Evolutionary conservation across 2,888 invertebrate species (phyloP).

Genomic region (Lepeophtheirus nordmannii): DNA sequence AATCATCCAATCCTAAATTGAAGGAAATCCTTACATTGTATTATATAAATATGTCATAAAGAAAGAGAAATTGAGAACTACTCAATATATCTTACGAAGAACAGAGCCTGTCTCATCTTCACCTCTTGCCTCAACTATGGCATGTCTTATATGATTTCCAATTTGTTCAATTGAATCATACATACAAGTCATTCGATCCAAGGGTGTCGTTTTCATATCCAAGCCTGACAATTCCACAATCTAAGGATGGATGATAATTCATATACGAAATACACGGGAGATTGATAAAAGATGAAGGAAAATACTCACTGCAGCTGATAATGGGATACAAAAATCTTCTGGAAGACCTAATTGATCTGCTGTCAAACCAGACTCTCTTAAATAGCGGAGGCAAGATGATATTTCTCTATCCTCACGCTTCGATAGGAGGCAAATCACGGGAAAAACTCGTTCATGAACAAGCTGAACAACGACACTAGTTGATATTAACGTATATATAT

Average conservation of each 20-base stretch:
- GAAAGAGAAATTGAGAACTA: not conserved
- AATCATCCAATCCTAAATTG: not conserved
- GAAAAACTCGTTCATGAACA: conserved; percentile 16
- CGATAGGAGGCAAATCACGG: conserved; percentile 13
- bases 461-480: conserved; percentile 4
- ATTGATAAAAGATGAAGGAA: not conserved
- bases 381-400: not conserved
- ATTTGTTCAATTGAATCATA: conserved; percentile 18
- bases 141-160: conserved; percentile 7
- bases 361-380: not conserved
- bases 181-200: conserved; percentile 13
- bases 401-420: conserved; percentile 12
- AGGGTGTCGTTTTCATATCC: conserved; percentile 12
- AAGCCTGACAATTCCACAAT: conserved; percentile 12
- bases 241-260: not conserved
- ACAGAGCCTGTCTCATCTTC: conserved; percentile 4
- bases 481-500: not conserved
- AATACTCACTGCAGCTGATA: conserved; percentile 10
- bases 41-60: not conserved
- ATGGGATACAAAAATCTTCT: conserved; percentile 18
- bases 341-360: conserved; percentile 15
- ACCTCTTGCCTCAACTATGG: conserved; percentile 8
- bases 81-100: not conserved
- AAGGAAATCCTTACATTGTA: not conserved
- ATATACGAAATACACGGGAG: not conserved